Evolutionary conservation across 2,888 invertebrate genomes (phyloP).

Genomic region (Iselma pallidipennis): DNA sequence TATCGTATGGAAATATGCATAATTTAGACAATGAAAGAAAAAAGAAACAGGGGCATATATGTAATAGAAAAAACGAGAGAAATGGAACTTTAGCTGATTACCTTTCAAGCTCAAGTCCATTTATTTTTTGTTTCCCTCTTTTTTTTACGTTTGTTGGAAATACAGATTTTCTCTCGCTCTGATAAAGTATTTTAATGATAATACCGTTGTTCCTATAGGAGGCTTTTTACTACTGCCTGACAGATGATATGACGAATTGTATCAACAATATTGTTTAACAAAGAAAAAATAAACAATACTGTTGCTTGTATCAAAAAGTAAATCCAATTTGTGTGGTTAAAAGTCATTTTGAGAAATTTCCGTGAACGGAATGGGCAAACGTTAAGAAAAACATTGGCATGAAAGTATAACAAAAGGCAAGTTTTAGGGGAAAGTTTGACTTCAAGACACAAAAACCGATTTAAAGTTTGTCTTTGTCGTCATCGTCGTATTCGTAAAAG

Average conservation of each 20-base stretch:
- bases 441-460: background rate
- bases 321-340: background rate
- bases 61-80: background rate
- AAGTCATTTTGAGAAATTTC: background rate
- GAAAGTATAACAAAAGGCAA: background rate
- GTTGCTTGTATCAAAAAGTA: background rate
- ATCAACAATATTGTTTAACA: no score
- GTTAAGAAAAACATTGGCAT: background rate
- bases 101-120: background rate
- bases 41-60: conserved; percentile 5
- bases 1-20: conserved; percentile 26
- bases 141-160: background rate
- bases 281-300: no score
- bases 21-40: conserved; percentile 25
- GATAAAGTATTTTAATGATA: background rate
- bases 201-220: background rate
- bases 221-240: background rate
- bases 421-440: background rate
- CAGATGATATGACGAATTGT: background rate
- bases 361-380: background rate
- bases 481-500: background rate
- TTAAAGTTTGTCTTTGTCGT: background rate
- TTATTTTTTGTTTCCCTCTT: no score
- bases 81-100: background rate
- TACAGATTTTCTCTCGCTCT: no score